Conservation (phyloP, 1,140 invertebrate genomes). For the Drosophila pandora region DNA sequence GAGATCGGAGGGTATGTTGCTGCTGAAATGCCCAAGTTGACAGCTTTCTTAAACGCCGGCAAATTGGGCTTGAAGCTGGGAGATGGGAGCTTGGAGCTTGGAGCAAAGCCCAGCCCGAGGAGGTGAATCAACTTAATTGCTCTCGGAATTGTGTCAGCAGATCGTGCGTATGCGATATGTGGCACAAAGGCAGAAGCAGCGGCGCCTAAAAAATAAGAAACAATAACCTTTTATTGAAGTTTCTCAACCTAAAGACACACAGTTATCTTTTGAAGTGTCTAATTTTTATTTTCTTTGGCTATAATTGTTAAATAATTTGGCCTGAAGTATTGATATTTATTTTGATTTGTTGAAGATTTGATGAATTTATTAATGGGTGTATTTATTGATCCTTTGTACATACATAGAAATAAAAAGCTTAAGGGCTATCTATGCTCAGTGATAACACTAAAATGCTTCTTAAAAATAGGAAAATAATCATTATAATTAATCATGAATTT, state of each 20-base stretch:
- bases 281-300: neutral
- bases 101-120: slow-evolving; percentile 10
- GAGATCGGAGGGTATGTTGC: slow-evolving; percentile 10
- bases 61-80: slow-evolving; percentile 32
- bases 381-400: neutral
- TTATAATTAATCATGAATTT: too few species aligned
- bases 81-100: neutral
- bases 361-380: neutral
- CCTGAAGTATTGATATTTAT: neutral
- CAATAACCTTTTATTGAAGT: slow-evolving; percentile 50
- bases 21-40: slow-evolving; percentile 38
- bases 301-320: slow-evolving; percentile 65
- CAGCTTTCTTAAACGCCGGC: slow-evolving; percentile 72
- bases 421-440: neutral
- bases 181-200: slow-evolving; percentile 46
- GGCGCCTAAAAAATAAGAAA: slow-evolving; percentile 39
- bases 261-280: neutral
- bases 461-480: too few species aligned
- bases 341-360: neutral
- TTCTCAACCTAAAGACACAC: neutral
- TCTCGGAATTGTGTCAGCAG: slow-evolving; percentile 77
- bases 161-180: slow-evolving; percentile 65
- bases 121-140: slow-evolving; percentile 74
- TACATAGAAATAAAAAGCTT: neutral
- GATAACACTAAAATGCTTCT: neutral